phyloP scores from a whole-genome alignment of 2,797 vertebrate genomes.

The Echiichthys vipera region DNA sequence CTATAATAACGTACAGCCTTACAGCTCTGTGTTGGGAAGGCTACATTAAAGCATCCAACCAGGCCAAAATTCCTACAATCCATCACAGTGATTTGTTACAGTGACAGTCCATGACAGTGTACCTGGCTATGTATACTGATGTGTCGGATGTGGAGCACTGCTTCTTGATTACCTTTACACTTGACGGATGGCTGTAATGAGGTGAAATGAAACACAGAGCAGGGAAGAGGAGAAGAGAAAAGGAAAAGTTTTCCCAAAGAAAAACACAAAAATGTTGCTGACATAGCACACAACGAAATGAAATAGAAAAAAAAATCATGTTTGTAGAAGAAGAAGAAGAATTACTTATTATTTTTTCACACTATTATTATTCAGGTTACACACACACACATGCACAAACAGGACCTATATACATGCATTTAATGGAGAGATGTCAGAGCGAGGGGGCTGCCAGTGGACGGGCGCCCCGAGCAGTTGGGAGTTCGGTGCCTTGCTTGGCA shows the following conservation, averaged over 20 bases:
- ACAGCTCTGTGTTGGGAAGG: neutral
- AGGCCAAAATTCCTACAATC: neutral
- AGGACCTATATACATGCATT: too few relatives aligned
- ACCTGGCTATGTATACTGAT: constrained; percentile 12
- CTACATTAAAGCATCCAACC: neutral
- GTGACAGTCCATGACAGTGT: neutral
- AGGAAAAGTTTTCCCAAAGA: neutral
- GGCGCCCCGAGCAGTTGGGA: too few relatives aligned
- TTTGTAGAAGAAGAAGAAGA: too few relatives aligned
- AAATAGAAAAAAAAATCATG: neutral
- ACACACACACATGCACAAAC: too few relatives aligned
- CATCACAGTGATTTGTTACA: constrained; percentile 18
- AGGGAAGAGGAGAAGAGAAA: neutral
- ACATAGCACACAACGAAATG: neutral
- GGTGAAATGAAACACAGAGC: constrained; percentile 8
- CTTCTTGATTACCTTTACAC: constrained; percentile 19
- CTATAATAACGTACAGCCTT: neutral
- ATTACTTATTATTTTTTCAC: too few relatives aligned
- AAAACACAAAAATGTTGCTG: neutral
- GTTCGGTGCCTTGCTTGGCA: too few relatives aligned
- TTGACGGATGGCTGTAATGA: constrained; percentile 36
- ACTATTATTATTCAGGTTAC: too few relatives aligned
- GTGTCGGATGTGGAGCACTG: constrained; percentile 7
- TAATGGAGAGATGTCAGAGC: too few relatives aligned
- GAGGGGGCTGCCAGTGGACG: too few relatives aligned